A percentile compares a stretch with the other conserved stretches of the same genome.
These are phyloP conservation scores for Seira sanloemensis DNA, from an alignment of 2,888 invertebrate genomes.

Conservation along the genomic window DNA sequence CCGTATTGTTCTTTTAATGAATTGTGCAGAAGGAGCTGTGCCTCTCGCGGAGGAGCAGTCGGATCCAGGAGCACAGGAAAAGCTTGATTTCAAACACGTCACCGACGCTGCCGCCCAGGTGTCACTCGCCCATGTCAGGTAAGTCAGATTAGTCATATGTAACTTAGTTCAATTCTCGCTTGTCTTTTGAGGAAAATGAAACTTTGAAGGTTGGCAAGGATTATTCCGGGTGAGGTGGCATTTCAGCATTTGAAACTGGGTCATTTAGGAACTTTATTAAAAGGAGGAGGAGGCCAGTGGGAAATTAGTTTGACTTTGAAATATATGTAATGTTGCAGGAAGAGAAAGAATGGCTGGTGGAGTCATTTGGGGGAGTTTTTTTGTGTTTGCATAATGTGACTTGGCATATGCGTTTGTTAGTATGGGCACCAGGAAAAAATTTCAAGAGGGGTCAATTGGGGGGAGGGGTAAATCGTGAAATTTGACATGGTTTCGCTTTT, in stretches of 20 bases:
- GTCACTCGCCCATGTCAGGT: constrained; percentile 87
- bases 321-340: too few relatives aligned
- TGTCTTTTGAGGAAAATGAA: too few relatives aligned
- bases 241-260: too few relatives aligned
- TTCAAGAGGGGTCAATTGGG: too few relatives aligned
- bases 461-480: too few relatives aligned
- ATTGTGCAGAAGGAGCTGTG: constrained; percentile 77
- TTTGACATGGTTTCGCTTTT: too few relatives aligned
- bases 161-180: neutral
- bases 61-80: constrained; percentile 81
- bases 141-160: constrained; percentile 43
- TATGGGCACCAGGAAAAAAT: too few relatives aligned
- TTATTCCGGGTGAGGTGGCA: too few relatives aligned
- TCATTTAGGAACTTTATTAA: neutral
- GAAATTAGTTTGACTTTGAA: neutral
- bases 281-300: neutral
- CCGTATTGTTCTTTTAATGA: neutral
- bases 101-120: constrained; percentile 83
- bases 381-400: too few relatives aligned
- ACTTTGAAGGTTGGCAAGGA: neutral
- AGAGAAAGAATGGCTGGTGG: too few relatives aligned
- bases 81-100: constrained; percentile 86
- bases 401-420: too few relatives aligned
- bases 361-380: too few relatives aligned
- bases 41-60: constrained; percentile 78